Percentiles rank a stretch among this genome's conserved stretches.
Evolutionary conservation across 2,797 vertebrate genomes (phyloP).

Genomic region (Myotis pilosus): DNA sequence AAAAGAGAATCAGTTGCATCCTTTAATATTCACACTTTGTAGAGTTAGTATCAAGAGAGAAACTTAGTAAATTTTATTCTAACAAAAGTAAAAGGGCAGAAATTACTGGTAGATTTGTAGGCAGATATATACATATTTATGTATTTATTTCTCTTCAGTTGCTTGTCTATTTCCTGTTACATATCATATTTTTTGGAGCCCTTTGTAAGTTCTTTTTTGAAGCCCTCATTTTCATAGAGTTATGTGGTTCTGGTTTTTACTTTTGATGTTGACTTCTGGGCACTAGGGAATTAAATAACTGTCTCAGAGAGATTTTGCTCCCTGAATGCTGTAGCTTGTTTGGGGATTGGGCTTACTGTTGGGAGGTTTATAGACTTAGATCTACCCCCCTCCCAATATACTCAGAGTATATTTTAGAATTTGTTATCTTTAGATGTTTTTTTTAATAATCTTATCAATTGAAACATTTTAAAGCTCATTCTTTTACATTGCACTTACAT

Average conservation of each 20-base stretch:
- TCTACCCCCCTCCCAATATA: neutral
- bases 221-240: neutral
- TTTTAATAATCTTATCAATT: neutral
- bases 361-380: neutral
- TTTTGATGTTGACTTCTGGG: neutral
- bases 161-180: neutral
- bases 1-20: neutral
- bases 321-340: neutral
- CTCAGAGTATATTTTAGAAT: neutral
- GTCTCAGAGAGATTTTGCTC: neutral
- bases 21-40: neutral
- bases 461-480: neutral
- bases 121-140: neutral
- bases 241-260: neutral
- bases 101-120: neutral
- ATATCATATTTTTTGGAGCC: neutral
- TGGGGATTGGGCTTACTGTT: neutral
- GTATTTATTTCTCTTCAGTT: neutral
- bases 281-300: neutral
- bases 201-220: neutral
- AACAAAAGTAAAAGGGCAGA: neutral
- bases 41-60: neutral
- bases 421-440: neutral
- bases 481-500: neutral
- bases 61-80: neutral